Percentiles rank a stretch among this genome's conserved stretches.
phyloP scores from a whole-genome alignment of 2,888 invertebrate genomes.

The Lycophotia porphyrea region DNA sequence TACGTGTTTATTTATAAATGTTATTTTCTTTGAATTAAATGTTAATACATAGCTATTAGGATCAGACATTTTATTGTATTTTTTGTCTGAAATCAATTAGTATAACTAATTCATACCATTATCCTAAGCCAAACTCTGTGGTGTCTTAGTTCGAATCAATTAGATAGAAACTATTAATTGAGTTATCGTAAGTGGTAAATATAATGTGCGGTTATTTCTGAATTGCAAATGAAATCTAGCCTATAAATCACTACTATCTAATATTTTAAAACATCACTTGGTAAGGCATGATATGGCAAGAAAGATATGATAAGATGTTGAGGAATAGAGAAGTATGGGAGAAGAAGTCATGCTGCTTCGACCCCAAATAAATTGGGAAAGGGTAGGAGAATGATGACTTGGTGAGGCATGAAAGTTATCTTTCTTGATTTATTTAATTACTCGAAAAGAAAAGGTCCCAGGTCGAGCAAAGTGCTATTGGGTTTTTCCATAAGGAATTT shows the following conservation, averaged over 20 bases:
- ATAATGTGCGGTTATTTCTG: not conserved
- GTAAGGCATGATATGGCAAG: too few relatives aligned
- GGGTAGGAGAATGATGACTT: too few relatives aligned
- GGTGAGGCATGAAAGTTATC: too few relatives aligned
- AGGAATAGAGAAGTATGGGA: too few relatives aligned
- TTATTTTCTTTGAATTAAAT: conserved; percentile 24
- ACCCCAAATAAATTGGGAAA: too few relatives aligned
- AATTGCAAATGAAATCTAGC: not conserved
- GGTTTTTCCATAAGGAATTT: too few relatives aligned
- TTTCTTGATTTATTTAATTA: not conserved
- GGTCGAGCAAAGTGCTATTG: too few relatives aligned
- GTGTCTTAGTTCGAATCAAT: not conserved
- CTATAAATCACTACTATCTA: not conserved
- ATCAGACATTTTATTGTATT: not conserved
- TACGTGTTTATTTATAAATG: conserved; percentile 38
- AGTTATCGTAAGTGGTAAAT: not conserved
- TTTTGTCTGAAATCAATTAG: not conserved
- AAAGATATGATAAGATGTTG: too few relatives aligned
- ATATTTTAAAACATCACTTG: not conserved
- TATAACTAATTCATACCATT: not conserved
- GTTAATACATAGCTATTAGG: not conserved
- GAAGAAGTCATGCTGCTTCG: too few relatives aligned
- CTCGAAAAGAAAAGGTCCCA: too few relatives aligned
- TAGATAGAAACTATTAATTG: not conserved
- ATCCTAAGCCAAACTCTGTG: not conserved